phyloP scores from a whole-genome alignment of 2,797 vertebrate species.

The Pachyuromys duprasi region DNA sequence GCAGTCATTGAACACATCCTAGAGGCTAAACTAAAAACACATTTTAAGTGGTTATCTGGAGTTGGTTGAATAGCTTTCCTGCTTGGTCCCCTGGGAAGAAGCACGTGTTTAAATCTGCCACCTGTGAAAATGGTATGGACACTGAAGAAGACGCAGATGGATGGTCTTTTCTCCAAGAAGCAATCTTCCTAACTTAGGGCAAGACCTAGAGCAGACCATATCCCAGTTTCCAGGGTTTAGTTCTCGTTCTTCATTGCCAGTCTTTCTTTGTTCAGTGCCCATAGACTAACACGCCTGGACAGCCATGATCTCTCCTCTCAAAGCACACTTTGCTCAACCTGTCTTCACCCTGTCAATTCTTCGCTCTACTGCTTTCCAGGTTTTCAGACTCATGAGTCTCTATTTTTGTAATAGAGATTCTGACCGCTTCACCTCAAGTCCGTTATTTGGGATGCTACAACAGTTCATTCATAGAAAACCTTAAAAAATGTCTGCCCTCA shows the following conservation, averaged over 20 bases:
- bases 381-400: neutral
- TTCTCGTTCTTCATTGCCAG: neutral
- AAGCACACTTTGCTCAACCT: neutral
- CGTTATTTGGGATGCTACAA: neutral
- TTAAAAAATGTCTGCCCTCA: neutral
- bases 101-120: neutral
- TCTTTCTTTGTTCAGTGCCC: neutral
- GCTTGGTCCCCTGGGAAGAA: neutral
- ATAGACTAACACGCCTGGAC: fast-evolving
- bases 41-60: neutral
- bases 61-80: neutral
- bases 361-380: neutral
- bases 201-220: neutral
- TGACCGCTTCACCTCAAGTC: neutral
- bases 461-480: neutral
- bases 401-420: neutral
- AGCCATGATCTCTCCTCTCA: neutral
- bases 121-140: neutral
- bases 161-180: neutral
- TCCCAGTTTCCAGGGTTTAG: neutral
- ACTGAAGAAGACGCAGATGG: neutral
- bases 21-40: neutral
- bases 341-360: neutral
- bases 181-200: neutral
- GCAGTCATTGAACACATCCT: neutral